These are phyloP conservation scores for Drosophila funebris DNA, from an alignment of 1,140 invertebrate species.

Conservation along the genomic window DNA sequence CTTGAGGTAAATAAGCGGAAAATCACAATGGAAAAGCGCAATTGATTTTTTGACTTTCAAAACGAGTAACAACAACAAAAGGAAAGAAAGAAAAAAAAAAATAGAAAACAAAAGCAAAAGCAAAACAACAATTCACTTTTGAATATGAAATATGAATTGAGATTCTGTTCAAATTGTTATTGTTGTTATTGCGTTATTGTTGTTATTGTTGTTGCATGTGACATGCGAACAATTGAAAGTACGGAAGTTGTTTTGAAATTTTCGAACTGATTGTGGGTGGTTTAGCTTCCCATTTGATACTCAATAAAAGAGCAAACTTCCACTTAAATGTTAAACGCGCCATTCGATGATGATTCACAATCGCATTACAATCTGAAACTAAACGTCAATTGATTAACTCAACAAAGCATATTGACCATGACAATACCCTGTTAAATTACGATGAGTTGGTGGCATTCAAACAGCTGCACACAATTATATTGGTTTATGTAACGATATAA, in stretches of 20 bases:
- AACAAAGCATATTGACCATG: neutral
- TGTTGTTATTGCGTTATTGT: neutral
- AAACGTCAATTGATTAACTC: neutral
- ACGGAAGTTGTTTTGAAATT: slow-evolving; percentile 26
- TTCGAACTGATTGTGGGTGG: slow-evolving; percentile 26
- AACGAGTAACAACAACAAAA: neutral
- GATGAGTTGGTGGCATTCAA: neutral
- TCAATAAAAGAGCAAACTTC: slow-evolving; percentile 5
- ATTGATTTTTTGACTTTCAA: slow-evolving; percentile 30
- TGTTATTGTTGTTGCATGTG: slow-evolving; percentile 32
- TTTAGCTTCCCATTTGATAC: neutral
- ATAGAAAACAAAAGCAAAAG: neutral
- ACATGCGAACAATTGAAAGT: slow-evolving; percentile 41
- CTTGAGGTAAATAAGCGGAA: slow-evolving; percentile 21
- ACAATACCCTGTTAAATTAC: slow-evolving; percentile 8
- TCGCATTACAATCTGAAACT: neutral
- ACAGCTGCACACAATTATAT: neutral
- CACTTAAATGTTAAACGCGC: slow-evolving; percentile 4
- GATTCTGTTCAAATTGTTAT: slow-evolving; percentile 13
- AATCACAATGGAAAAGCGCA: slow-evolving; percentile 33
- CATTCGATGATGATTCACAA: slow-evolving; percentile 4
- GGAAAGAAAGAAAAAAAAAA: too few relatives aligned
- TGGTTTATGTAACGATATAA: too few relatives aligned
- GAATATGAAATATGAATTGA: slow-evolving; percentile 36
- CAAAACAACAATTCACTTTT: slow-evolving; percentile 13